These are phyloP conservation scores for Aphelenchoides besseyi DNA, from an alignment of 1,140 invertebrate species.

Conservation along the genomic window DNA sequence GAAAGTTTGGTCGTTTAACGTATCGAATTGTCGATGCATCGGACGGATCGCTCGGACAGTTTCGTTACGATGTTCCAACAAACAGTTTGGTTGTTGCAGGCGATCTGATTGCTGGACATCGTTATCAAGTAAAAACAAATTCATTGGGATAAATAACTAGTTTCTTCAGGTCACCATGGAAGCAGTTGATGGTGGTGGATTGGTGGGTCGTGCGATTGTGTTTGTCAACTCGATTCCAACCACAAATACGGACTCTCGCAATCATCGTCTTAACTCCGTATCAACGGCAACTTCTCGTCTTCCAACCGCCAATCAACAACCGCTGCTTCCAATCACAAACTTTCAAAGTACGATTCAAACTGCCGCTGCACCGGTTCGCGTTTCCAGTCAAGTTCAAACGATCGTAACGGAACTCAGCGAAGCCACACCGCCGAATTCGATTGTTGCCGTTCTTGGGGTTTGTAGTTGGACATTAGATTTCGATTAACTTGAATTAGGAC, in stretches of 20 bases:
- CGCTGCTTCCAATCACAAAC: slow-evolving; percentile 25
- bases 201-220: slow-evolving; percentile 43
- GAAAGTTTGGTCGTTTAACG: slow-evolving; percentile 27
- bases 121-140: slow-evolving; percentile 44
- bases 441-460: slow-evolving; percentile 49
- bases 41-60: slow-evolving; percentile 34
- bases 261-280: background rate
- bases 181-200: slow-evolving; percentile 54
- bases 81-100: slow-evolving; percentile 51
- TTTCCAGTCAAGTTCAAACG: slow-evolving; percentile 45
- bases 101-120: slow-evolving; percentile 46
- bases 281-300: background rate
- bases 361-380: background rate
- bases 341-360: background rate
- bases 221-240: slow-evolving; percentile 48
- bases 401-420: slow-evolving; percentile 55
- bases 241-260: background rate
- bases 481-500: slow-evolving; percentile 38
- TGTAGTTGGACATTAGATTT: slow-evolving; percentile 27
- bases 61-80: slow-evolving; percentile 52
- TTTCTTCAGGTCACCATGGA: slow-evolving; percentile 50
- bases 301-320: background rate
- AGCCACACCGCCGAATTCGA: slow-evolving; percentile 53
- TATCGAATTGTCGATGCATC: slow-evolving; percentile 50
- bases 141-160: background rate